These are phyloP conservation scores for Petrolisthes cinctipes DNA, from an alignment of 2,888 invertebrate species.

Conservation along the genomic window DNA sequence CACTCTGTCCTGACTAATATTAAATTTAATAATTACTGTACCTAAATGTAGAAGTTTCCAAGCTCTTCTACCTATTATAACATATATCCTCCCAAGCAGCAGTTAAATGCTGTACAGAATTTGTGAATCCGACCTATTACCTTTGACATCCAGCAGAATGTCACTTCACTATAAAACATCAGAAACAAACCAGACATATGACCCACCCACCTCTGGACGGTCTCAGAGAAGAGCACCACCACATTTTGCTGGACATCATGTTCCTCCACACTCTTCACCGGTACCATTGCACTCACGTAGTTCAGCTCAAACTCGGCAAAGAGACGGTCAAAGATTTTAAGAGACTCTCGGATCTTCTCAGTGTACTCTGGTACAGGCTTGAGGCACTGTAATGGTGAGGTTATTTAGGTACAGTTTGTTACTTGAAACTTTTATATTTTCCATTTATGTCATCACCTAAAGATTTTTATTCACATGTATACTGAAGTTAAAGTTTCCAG, in stretches of 20 bases:
- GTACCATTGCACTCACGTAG: constrained; percentile 99
- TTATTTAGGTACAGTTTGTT: no score
- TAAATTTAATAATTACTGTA: no score
- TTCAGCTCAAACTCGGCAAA: constrained; percentile 98
- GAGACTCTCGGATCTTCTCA: constrained; percentile 70
- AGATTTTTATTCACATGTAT: not conserved
- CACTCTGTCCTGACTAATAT: no score
- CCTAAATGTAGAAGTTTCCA: no score
- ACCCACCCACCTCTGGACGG: constrained; percentile 76
- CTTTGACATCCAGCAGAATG: no score
- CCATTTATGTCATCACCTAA: not conserved
- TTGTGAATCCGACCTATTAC: no score
- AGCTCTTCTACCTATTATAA: no score
- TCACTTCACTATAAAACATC: no score
- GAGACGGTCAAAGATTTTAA: constrained; percentile 90
- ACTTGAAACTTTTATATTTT: no score
- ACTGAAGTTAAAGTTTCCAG: not conserved
- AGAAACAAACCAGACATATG: no score
- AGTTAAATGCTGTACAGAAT: no score
- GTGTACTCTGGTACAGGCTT: constrained; percentile 75
- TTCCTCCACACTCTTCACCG: constrained; percentile 95
- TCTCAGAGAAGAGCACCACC: constrained; percentile 96
- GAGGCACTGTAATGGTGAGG: constrained; percentile 70
- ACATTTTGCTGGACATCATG: constrained; percentile 97
- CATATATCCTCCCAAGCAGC: no score